Evolutionary conservation across 1,140 invertebrate species (phyloP), one percentile per base, ranked within the genome.

Genomic region (Tetramorium parvispinum): DNA sequence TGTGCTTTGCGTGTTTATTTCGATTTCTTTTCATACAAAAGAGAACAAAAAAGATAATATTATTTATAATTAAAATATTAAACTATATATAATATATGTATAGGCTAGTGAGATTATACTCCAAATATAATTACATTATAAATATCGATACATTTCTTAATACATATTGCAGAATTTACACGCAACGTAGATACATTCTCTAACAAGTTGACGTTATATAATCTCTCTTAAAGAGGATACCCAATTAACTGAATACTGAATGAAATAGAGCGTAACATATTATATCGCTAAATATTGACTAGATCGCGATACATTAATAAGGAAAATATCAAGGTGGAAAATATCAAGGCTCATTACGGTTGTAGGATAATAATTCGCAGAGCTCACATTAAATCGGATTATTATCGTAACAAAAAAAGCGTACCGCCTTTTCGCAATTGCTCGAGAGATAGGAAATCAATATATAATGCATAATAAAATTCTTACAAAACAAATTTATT

Each of bases 361-460:
- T 46, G 24, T 24, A n/a, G 18, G 6, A 43, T 63, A 13, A n/a
- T 13, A 27, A 51, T 79, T 32, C 4, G 18, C n/a, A 37, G 4
- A 66, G 24, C 18, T 63, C 40, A 27, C 5, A 57, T 18, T 61
- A 77, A 77, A 68, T 68, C 43, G 13, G 18, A 49, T 66, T 13
- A 78, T 79, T 66, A 79, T 66, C 43, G 16, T 8, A 27, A 66
- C n/a, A n/a, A 53, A 66, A 73, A 13, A 78, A 37, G 43, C 24
- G 61, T 51, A 49, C 68, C 43, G 7, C 3, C 46, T 13, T 79
- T 27, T 43, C 27, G 13, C 27, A 78, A 32, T 2, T n/a, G 24
- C 27, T 51, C 13, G 4, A 24, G 7, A 66, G 8, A 43, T 79
- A 18, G 24, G 27, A 32, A 49, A 21, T 55, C 3, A 21, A 40